These are phyloP conservation scores for Natator depressus DNA, from an alignment of 2,113 vertebrate genomes.

Conservation along the genomic window DNA sequence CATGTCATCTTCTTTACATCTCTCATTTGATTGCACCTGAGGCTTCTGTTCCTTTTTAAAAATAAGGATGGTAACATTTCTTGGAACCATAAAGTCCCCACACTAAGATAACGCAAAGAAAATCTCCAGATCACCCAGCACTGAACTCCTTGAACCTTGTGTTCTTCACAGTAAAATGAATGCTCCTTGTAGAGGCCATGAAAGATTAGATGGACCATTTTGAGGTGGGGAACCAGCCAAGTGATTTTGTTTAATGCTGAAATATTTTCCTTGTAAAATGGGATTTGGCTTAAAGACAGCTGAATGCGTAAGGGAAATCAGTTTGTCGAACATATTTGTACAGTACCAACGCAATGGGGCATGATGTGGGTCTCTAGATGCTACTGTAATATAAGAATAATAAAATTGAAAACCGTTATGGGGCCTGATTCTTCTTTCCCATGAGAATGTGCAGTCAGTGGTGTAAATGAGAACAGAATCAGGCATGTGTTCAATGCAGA, in stretches of 20 bases:
- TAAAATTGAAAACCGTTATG: not conserved
- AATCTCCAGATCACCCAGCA: not conserved
- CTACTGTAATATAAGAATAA: not conserved
- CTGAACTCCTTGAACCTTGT: not conserved
- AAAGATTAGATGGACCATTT: conserved; percentile 38
- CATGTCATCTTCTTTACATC: not conserved
- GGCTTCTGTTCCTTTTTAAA: not conserved
- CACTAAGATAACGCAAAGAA: not conserved
- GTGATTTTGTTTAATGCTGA: not conserved
- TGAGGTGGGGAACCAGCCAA: conserved; percentile 8
- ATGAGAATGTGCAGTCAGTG: not conserved
- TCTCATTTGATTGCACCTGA: not conserved
- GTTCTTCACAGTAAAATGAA: not conserved
- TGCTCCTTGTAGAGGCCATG: rapidly evolving
- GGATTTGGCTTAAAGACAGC: conserved; percentile 33
- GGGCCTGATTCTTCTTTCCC: not conserved
- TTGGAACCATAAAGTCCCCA: not conserved
- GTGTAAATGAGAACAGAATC: not conserved
- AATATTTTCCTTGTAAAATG: conserved; percentile 29
- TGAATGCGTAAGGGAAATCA: conserved; percentile 23
- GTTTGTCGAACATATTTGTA: not conserved
- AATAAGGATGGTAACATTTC: conserved; percentile 4
- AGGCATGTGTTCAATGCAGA: not conserved
- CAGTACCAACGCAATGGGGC: not conserved
- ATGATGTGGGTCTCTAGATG: not conserved